Conservation (phyloP, 2,113 vertebrate species). For the Tragelaphus buxtoni region DNA sequence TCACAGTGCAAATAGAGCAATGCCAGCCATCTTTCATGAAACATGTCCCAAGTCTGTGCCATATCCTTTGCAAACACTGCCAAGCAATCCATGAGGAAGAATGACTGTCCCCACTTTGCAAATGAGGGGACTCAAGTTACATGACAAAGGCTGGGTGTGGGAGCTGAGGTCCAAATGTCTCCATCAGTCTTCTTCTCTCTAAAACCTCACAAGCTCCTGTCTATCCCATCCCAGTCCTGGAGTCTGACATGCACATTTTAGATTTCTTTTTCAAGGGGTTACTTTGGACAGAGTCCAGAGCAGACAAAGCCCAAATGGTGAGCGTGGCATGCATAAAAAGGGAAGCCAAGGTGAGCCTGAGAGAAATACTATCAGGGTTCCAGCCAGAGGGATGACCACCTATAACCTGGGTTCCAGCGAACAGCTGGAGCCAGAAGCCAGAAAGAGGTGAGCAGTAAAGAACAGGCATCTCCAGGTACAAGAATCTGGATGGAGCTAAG, state of each 20-base stretch:
- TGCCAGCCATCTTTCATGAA: background rate
- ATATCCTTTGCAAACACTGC: background rate
- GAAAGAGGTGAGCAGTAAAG: background rate
- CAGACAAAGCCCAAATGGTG: background rate
- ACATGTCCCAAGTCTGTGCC: background rate
- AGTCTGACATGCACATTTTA: rapidly evolving
- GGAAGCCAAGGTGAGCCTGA: background rate
- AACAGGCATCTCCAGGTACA: background rate
- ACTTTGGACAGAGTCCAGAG: background rate
- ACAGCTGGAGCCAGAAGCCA: background rate
- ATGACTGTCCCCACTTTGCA: background rate
- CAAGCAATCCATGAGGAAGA: background rate
- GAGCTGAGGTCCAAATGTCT: background rate
- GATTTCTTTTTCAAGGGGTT: background rate
- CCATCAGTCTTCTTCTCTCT: background rate
- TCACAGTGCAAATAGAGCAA: no score
- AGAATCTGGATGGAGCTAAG: background rate
- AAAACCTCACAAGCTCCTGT: background rate
- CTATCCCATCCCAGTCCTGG: background rate
- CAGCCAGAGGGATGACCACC: background rate
- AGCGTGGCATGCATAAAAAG: background rate
- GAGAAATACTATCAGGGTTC: background rate
- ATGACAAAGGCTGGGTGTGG: background rate
- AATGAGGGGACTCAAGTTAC: background rate
- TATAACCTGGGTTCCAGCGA: background rate